Percentiles rank a stretch among this genome's conserved stretches.
Evolutionary conservation across 2,113 vertebrate genomes (phyloP).

Genomic region (Butastur rufipennis): DNA sequence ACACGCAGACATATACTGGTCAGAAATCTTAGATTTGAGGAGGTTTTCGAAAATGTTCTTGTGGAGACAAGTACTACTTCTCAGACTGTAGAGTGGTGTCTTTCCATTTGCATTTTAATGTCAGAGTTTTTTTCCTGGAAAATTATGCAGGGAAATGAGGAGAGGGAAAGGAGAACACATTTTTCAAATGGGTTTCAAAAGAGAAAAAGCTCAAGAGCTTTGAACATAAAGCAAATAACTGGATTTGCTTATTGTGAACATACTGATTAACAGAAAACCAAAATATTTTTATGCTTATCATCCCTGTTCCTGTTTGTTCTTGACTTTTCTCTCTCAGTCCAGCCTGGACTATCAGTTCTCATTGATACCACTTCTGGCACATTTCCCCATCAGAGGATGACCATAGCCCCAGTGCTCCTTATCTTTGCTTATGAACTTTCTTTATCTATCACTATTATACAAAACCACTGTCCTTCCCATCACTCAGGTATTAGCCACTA

Average conservation of each 20-base stretch:
- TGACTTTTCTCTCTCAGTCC: neutral
- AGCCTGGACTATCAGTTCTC: neutral
- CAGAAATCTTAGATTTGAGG: neutral
- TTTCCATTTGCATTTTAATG: neutral
- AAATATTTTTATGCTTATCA: neutral
- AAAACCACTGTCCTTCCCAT: neutral
- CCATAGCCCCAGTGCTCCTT: neutral
- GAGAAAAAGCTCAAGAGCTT: neutral
- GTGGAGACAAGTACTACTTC: neutral
- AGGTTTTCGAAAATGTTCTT: neutral
- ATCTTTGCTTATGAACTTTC: neutral
- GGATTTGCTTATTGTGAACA: neutral
- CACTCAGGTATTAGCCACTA: neutral
- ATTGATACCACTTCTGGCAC: neutral
- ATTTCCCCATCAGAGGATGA: neutral
- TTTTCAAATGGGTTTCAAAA: conserved; percentile 10
- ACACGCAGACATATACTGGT: neutral
- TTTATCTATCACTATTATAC: neutral
- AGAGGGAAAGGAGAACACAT: neutral
- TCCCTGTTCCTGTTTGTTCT: neutral
- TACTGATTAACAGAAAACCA: neutral
- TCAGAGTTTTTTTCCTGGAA: neutral
- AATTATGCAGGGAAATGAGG: neutral
- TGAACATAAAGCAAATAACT: conserved; percentile 5
- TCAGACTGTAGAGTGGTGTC: neutral